phyloP scores from a whole-genome alignment of 2,113 vertebrate genomes.

The Nannospalax galili region DNA sequence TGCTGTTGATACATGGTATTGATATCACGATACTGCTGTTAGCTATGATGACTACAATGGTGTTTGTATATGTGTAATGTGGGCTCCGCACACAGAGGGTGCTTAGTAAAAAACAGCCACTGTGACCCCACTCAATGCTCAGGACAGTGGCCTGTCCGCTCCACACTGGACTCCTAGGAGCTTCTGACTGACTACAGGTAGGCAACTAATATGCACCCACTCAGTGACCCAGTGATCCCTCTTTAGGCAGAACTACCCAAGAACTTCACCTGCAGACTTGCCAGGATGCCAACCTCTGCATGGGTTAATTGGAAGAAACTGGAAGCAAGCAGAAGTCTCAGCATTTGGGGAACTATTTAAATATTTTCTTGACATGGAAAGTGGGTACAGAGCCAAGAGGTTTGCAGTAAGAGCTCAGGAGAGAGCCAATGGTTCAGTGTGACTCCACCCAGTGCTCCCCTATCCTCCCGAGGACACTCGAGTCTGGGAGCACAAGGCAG shows the following conservation, averaged over 20 bases:
- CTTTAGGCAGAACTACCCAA: neutral
- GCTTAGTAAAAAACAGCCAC: neutral
- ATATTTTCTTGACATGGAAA: neutral
- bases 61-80: neutral
- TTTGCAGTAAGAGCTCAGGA: neutral
- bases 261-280: neutral
- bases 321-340: neutral
- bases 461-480: neutral
- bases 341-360: neutral
- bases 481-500: neutral
- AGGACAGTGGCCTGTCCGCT: neutral
- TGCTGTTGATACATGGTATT: neutral
- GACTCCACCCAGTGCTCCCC: neutral
- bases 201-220: neutral
- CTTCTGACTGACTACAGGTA: neutral
- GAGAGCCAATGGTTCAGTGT: neutral
- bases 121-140: neutral
- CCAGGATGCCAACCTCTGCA: neutral
- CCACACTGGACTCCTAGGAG: neutral
- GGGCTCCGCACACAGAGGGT: neutral
- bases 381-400: neutral
- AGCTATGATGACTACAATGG: neutral
- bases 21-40: neutral
- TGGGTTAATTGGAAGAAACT: neutral
- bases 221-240: neutral